These are phyloP conservation scores for Lasioglossum calceatum DNA, from an alignment of 2,888 invertebrate genomes.

Conservation along the genomic window DNA sequence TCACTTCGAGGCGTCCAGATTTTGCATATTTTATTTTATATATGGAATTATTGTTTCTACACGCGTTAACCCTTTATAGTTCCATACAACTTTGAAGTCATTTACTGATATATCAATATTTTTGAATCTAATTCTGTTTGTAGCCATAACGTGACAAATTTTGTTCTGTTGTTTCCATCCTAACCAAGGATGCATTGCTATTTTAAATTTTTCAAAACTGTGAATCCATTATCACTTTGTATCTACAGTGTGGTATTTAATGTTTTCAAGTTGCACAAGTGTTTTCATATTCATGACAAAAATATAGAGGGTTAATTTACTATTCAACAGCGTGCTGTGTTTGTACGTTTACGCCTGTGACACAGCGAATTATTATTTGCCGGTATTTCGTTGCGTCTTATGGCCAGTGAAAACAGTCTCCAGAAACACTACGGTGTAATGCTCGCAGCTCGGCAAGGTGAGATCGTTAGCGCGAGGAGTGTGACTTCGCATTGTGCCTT, in stretches of 20 bases:
- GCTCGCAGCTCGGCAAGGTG: constrained; percentile 73
- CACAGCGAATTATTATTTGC: constrained; percentile 22
- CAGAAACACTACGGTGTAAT: constrained; percentile 41
- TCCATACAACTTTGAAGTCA: neutral
- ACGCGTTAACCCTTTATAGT: neutral
- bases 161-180: neutral
- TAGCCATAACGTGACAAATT: neutral
- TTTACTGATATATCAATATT: neutral
- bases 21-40: too few relatives aligned
- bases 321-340: neutral
- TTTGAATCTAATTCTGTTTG: neutral
- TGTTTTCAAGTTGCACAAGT: neutral
- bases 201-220: neutral
- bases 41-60: neutral
- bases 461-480: constrained; percentile 82
- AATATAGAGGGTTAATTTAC: neutral
- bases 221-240: neutral
- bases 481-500: constrained; percentile 81
- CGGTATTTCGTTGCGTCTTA: constrained; percentile 18
- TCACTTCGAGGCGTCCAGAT: neutral
- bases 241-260: too few relatives aligned
- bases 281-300: neutral
- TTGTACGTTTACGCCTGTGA: neutral
- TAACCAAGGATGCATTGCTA: neutral
- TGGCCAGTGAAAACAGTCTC: constrained; percentile 22